Percentiles rank a stretch among this genome's conserved stretches.
Evolutionary conservation across 1,140 invertebrate species (phyloP).

Genomic region (Conopomorpha cramerella): DNA sequence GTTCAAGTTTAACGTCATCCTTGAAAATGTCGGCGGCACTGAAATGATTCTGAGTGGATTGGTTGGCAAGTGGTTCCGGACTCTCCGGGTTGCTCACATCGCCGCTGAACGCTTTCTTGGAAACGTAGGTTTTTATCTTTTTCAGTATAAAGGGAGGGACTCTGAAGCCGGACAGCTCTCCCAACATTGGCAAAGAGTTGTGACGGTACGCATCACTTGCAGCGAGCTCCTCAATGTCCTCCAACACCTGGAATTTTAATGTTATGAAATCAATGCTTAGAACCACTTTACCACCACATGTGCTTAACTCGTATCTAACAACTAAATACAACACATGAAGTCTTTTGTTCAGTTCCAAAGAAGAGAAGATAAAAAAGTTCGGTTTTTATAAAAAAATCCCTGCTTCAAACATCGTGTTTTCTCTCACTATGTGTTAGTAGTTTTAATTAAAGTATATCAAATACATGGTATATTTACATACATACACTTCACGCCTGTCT

Average conservation of each 20-base stretch:
- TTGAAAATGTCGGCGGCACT: constrained; percentile 34
- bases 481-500: too few relatives aligned
- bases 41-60: constrained; percentile 20
- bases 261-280: constrained; percentile 2
- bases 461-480: too few relatives aligned
- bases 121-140: constrained; percentile 69
- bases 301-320: too few relatives aligned
- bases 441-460: too few relatives aligned
- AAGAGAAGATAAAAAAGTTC: too few relatives aligned
- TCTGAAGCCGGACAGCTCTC: constrained; percentile 73
- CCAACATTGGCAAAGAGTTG: constrained; percentile 66
- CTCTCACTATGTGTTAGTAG: too few relatives aligned
- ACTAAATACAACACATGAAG: too few relatives aligned
- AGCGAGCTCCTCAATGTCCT: constrained; percentile 78
- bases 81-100: constrained; percentile 32
- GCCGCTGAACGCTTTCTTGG: constrained; percentile 31
- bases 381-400: too few relatives aligned
- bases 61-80: constrained; percentile 40
- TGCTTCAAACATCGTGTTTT: too few relatives aligned
- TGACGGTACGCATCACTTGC: constrained; percentile 74
- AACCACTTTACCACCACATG: too few relatives aligned
- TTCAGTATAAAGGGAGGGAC: constrained; percentile 73
- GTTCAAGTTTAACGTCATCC: constrained; percentile 38
- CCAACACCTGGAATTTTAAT: constrained; percentile 61
- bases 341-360: too few relatives aligned